phyloP scores from a whole-genome alignment of 2,113 vertebrate genomes.

The Thunnus maccoyii region DNA sequence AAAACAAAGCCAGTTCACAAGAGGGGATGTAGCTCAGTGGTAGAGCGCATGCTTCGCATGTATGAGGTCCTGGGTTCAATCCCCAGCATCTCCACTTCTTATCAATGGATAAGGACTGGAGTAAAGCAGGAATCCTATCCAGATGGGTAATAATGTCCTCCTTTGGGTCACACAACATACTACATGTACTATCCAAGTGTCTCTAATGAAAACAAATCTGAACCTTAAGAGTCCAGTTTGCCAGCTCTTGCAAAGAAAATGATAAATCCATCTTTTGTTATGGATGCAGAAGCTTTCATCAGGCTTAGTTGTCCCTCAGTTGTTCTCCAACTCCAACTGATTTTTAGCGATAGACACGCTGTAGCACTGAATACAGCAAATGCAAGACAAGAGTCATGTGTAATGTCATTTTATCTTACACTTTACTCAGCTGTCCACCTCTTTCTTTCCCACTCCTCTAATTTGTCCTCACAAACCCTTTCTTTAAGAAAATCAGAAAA shows the following conservation, averaged over 20 bases:
- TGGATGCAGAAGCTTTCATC: not conserved
- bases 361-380: not conserved
- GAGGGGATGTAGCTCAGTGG: slow-evolving; percentile 90
- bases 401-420: not conserved
- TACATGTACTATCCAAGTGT: no score
- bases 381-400: not conserved
- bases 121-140: no score
- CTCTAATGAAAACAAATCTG: no score
- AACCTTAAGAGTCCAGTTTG: no score
- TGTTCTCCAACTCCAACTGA: not conserved
- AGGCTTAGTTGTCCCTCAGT: not conserved
- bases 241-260: not conserved
- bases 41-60: slow-evolving; percentile 91
- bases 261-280: not conserved
- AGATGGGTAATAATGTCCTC: no score
- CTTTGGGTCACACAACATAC: no score
- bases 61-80: slow-evolving; percentile 90
- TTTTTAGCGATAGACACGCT: not conserved
- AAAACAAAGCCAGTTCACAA: no score
- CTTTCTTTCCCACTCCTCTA: not conserved
- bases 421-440: not conserved
- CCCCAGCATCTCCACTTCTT: slow-evolving; percentile 86
- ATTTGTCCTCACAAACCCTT: not conserved
- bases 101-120: no score
- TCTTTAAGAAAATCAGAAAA: not conserved